Evolutionary conservation across 2,888 invertebrate species (phyloP), one percentile per base, ranked within the genome.

Genomic region (Habrosyne pyritoides): DNA sequence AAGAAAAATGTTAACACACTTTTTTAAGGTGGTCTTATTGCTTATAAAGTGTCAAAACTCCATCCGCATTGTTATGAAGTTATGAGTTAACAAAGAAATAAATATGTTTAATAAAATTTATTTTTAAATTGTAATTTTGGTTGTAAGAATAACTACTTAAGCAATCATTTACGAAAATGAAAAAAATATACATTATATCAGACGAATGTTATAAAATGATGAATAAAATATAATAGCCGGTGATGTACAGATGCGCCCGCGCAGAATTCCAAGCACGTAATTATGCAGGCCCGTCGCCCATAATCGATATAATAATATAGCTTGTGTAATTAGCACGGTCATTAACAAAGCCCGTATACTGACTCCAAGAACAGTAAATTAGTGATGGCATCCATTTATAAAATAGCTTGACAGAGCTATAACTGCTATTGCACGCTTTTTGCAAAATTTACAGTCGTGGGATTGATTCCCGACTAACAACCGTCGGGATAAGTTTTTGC

Each of bases 191-290:
- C n/a, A n/a, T n/a, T n/a, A n/a, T n/a, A n/a, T n/a, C n/a, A 33
- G n/a, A 4, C 30, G 30, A 14, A 42, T n/a, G 42, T 42, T 14
- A 42, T 42, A 42, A 42, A 42, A 42, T 18, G n/a, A 36, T 36
- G 7, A 7, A 42, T 18, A 7, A 42, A 14, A 42, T 42, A 42
- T 42, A 42, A 42, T 42, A 8, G 18, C 8, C 18, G 42, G 8
- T 33, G 8, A 18, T 42, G 8, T 42, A 18, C n/a, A 7, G 42
- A 42, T 42, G 42, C 42, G 42, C 42, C 42, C 42, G 42, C 42
- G 42, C 42, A 42, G 42, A 42, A 42, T 42, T 42, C 42, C 42
- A 42, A 42, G 18, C 18, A 42, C 42, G 14, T 42, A n/a, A 42
- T 42, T 42, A 42, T 42, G 42, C 42, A n/a, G 33, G 33, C 6